Evolutionary conservation across 2,113 vertebrate species (phyloP).

Genomic region (Tachysurus vachellii): DNA sequence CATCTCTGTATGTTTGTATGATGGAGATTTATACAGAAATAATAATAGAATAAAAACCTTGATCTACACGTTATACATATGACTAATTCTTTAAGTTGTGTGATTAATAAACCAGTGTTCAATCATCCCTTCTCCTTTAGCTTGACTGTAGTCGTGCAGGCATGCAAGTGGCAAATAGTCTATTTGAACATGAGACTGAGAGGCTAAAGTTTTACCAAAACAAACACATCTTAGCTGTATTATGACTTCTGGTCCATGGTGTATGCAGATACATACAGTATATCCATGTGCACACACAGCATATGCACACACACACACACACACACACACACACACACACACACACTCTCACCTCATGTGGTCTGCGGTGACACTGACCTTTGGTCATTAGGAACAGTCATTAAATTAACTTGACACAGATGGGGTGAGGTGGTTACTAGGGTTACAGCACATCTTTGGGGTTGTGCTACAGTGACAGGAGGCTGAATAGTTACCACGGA

Average conservation of each 20-base stretch:
- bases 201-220: background rate
- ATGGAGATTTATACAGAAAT: background rate
- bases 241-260: background rate
- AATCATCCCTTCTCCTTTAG: background rate
- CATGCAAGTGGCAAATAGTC: background rate
- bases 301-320: background rate
- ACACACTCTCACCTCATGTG: background rate
- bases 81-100: background rate
- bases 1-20: background rate
- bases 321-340: background rate
- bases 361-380: conserved; percentile 15
- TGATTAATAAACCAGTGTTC: background rate
- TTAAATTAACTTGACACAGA: conserved; percentile 41
- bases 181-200: background rate
- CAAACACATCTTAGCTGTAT: background rate
- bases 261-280: background rate
- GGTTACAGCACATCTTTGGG: conserved; percentile 42
- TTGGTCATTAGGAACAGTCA: conserved; percentile 16
- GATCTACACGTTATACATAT: background rate
- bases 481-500: conserved; percentile 51
- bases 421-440: conserved; percentile 44
- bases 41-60: background rate
- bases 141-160: background rate
- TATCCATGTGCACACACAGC: background rate
- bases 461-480: conserved; percentile 37